Percentiles rank a stretch among this genome's conserved stretches.
Conservation (phyloP, 2,888 invertebrate genomes). For the Aelia acuminata region DNA sequence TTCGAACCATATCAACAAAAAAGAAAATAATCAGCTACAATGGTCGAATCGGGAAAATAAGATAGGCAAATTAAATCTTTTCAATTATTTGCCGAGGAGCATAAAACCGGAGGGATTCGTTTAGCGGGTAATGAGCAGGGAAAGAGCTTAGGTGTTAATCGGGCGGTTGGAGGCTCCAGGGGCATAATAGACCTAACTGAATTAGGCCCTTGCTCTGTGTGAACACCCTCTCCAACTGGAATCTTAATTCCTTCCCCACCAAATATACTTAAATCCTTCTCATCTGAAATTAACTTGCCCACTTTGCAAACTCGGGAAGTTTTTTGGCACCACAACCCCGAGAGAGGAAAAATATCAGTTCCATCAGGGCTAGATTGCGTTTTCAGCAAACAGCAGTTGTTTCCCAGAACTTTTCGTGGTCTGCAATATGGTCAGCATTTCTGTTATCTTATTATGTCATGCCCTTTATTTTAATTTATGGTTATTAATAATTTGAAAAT, state of each 20-base stretch:
- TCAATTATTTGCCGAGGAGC: not conserved
- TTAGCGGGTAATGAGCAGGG: slow-evolving; percentile 16
- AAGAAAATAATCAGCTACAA: not conserved
- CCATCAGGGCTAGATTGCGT: slow-evolving; percentile 1
- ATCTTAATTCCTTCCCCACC: not conserved
- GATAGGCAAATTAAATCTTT: slow-evolving; percentile 20
- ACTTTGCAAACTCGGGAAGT: not conserved
- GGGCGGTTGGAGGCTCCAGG: not conserved
- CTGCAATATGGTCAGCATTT: not conserved
- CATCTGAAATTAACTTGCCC: slow-evolving; percentile 4
- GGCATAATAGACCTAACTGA: slow-evolving; percentile 18
- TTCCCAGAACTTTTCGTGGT: not conserved
- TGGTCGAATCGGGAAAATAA: not conserved
- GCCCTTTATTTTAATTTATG: no score
- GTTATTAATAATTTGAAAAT: no score
- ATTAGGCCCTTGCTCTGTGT: not conserved
- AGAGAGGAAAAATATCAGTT: not conserved
- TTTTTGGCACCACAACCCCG: not conserved
- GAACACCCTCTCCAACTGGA: not conserved
- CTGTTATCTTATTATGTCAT: not conserved
- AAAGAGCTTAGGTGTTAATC: slow-evolving; percentile 40
- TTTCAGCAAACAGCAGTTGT: slow-evolving; percentile 11
- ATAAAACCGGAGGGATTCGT: slow-evolving; percentile 3
- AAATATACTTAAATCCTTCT: slow-evolving; percentile 32
- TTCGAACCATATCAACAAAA: not conserved